These are phyloP conservation scores for Lagorchestes hirsutus DNA, from an alignment of 2,797 vertebrate species.

Conservation along the genomic window DNA sequence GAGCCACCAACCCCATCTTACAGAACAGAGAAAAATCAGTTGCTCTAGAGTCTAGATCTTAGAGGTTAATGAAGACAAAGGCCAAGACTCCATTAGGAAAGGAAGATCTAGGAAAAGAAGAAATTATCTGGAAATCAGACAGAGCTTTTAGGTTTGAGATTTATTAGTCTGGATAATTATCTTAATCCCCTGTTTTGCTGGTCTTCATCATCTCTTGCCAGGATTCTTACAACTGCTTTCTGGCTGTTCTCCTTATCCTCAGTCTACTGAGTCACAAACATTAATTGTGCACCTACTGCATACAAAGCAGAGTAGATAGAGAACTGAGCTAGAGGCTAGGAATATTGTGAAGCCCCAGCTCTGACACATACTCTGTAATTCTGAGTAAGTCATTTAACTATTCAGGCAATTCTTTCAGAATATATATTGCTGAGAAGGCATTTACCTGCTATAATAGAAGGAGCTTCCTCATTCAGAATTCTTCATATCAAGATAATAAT, in stretches of 20 bases:
- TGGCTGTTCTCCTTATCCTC: neutral
- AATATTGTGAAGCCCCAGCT: neutral
- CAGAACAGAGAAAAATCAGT: neutral
- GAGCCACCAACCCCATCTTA: neutral
- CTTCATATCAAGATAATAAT: neutral
- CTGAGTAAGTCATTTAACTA: neutral
- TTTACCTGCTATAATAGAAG: neutral
- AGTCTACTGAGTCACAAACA: neutral
- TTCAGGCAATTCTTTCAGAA: neutral
- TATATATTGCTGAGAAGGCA: neutral
- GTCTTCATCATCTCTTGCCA: neutral
- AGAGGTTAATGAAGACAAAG: neutral
- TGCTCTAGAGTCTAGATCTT: neutral
- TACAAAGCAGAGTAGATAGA: neutral
- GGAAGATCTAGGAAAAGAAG: slow-evolving; percentile 26
- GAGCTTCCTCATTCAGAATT: neutral
- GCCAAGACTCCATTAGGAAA: neutral
- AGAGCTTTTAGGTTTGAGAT: neutral
- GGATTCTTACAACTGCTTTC: neutral
- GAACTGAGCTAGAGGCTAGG: neutral
- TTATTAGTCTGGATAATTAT: neutral
- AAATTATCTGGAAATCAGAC: slow-evolving; percentile 15
- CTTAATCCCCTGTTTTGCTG: neutral
- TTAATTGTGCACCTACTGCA: neutral
- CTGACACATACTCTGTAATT: neutral